These are phyloP conservation scores for Manis crassicaudata DNA, from an alignment of 2,797 vertebrate species.

Conservation along the genomic window DNA sequence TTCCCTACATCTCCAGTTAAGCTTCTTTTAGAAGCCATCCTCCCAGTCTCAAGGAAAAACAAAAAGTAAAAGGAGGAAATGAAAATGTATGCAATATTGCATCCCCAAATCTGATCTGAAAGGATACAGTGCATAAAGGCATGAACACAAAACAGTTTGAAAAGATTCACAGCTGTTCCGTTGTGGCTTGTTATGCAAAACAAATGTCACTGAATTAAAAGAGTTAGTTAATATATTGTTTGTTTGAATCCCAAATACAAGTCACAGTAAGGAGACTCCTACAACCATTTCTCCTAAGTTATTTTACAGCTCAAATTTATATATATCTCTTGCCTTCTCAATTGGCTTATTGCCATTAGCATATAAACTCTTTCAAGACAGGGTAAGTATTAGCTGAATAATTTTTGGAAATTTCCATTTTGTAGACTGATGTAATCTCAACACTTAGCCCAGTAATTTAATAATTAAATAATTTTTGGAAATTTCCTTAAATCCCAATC, in stretches of 20 bases:
- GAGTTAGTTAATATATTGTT: not conserved
- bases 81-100: constrained; percentile 23
- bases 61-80: not conserved
- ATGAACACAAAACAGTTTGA: not conserved
- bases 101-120: not conserved
- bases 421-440: not conserved
- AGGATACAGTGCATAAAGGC: not conserved
- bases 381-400: not conserved
- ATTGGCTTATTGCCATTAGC: not conserved
- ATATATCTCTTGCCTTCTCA: not conserved
- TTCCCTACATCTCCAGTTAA: not conserved
- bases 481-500: not conserved
- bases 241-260: constrained; percentile 13
- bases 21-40: constrained; percentile 3
- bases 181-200: constrained; percentile 36
- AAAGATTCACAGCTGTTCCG: constrained; percentile 25
- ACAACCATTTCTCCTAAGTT: not conserved
- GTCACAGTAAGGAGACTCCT: not conserved
- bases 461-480: not conserved
- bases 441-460: not conserved
- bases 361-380: not conserved
- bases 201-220: constrained; percentile 36
- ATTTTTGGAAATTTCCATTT: constrained; percentile 14
- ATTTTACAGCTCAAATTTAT: not conserved
- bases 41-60: not conserved